Evolutionary conservation across 2,113 vertebrate species (phyloP), one percentile per base, ranked within the genome.

Genomic region (Bubo blakistoni): DNA sequence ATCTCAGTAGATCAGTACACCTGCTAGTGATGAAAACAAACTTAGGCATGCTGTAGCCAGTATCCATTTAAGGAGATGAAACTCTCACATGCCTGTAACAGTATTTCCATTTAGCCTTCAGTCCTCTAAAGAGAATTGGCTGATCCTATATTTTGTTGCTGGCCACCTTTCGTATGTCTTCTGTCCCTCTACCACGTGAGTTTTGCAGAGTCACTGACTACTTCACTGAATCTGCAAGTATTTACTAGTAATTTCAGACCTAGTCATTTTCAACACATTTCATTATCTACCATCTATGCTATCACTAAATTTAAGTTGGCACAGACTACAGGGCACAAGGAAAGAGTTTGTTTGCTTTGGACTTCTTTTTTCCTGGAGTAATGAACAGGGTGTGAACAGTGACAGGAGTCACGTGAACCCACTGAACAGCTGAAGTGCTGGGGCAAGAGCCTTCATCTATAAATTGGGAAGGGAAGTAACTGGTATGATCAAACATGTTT

Each of bases 51-150:
- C 36, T 63, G 36, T 27, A 57, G 46, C 40, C 44, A 52, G 18
- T 4, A 49, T 19, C 9, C 9, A 13, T 20, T 25, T 12, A 44
- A 36, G 24, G 62, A 80, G n/a, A 73, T 27, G 3, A 83, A 86
- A 54, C 51, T 54, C 59, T 25, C 1, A 22, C 0, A 0, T 36
- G 40, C 44, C 40, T 77, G 0, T 9, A 61, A 19, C 7, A 76
- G 16, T 16, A 38, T 11, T 20, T 72, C 49, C 22, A 17, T 58
- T 77, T 32, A 86, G 59, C 59, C 42, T 57, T 47, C 44, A 59
- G 8, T 9, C 18, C 42, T 34, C 44, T 44, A 12, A 47, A 83
- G 30, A 92, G 19, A 91, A 61, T 2, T 29, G 30, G 36, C 16
- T 69, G 51, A 65, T 46, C 25, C 79, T 54, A 49, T 46, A 24